phyloP scores from a whole-genome alignment of 1,140 invertebrate genomes.

The Drosophila melanica region DNA sequence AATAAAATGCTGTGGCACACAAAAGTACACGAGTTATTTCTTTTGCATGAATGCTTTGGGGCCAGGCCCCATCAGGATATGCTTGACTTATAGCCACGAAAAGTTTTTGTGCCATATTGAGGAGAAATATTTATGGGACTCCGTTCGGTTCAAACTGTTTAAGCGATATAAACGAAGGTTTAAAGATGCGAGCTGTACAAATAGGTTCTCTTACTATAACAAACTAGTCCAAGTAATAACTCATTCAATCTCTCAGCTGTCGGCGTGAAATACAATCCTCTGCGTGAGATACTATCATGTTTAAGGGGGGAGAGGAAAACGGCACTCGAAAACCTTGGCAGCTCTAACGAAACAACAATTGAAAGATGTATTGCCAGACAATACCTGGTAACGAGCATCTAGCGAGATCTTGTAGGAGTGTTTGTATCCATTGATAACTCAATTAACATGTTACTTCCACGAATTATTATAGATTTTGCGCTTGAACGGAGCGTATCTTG shows the following conservation, averaged over 20 bases:
- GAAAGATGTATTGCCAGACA: slow-evolving; percentile 33
- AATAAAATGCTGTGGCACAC: slow-evolving; percentile 76
- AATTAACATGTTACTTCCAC: slow-evolving; percentile 79
- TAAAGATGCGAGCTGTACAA: slow-evolving; percentile 30
- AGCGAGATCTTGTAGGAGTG: slow-evolving; percentile 50
- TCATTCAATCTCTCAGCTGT: slow-evolving; percentile 62
- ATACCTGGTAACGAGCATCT: slow-evolving; percentile 30
- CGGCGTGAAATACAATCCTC: slow-evolving; percentile 59
- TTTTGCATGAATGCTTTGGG: slow-evolving; percentile 67
- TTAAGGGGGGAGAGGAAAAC: slow-evolving; percentile 50
- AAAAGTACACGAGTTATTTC: slow-evolving; percentile 78
- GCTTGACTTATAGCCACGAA: slow-evolving; percentile 65
- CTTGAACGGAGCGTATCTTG: slow-evolving; percentile 40
- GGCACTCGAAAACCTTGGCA: slow-evolving; percentile 51
- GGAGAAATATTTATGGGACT: slow-evolving; percentile 54
- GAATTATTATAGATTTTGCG: slow-evolving; percentile 73
- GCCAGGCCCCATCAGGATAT: slow-evolving; percentile 49
- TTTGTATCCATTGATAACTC: slow-evolving; percentile 60
- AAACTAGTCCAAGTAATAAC: slow-evolving; percentile 51
- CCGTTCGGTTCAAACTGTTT: slow-evolving; percentile 34
- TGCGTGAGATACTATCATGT: slow-evolving; percentile 12
- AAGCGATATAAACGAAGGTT: slow-evolving; percentile 17
- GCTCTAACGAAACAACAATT: slow-evolving; percentile 46
- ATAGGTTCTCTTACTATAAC: not conserved
- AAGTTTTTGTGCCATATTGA: slow-evolving; percentile 55